Base-by-base conservation (phyloP, 2,113 vertebrate species). In the Sinosuthora webbiana region DNA sequence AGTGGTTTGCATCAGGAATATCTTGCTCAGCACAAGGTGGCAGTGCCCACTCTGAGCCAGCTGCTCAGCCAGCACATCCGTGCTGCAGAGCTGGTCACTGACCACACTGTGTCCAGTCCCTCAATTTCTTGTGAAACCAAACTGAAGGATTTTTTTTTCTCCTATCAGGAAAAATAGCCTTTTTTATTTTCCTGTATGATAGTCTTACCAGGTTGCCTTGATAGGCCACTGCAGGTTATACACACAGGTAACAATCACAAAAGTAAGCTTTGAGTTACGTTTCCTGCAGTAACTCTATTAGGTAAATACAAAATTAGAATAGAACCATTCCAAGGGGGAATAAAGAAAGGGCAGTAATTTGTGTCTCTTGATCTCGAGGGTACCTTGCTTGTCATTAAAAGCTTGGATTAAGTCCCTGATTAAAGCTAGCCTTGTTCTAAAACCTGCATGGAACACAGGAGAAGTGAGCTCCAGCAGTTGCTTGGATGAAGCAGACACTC, bases 81-180 rank as follows among this genome's bases (percentile, higher is more conserved):
- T 21, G 39, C 67, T 50, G 7, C 4, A 1, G 63, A 64, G 68
- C 49, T 25, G 67, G 9, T 35, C 35, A 23, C 31, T 33, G 45
- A 15, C 16, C 31, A 1, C 14, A 49, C 1, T 0, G 0, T 42
- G 28, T 10, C 31, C 60, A 41, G 11, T n/a, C 11, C 4, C 28
- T 63, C 2, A 1, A 7, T 56, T 91, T 64, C 49, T 83, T 83
- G 24, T n/a, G 59, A 80, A 94, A 81, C 44, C 30, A 77, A 42
- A 44, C 24, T 28, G 53, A 67, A 49, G 53, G 15, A 4, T 44
- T 35, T 69, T 65, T 77, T 77, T 60, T 67, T 42, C 2, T n/a
- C 39, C 56, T 65, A 30, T 15, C 11, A 41, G 37, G 52, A 53
- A 47, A 65, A 8, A 37, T 6, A 62, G 24, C 33, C 31, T 37